Base-by-base conservation (phyloP, 2,888 invertebrate species). In the Tenthredo distinguenda region DNA sequence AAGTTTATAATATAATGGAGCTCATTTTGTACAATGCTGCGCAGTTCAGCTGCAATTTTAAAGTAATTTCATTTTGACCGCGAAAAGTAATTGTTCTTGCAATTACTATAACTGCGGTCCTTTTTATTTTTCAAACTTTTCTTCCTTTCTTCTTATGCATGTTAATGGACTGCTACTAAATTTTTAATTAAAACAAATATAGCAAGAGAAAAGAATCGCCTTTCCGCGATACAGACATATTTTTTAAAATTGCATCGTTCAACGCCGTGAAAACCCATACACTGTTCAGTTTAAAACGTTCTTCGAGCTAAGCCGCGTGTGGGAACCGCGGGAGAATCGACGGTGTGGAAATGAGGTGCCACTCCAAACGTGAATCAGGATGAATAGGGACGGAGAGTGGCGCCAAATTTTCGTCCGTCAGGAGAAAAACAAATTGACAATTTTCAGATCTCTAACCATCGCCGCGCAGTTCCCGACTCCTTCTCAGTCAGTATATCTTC, bases 351-450 rank as follows among this genome's bases (percentile, higher is more conserved):
- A 81, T 81, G 62, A 81, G 81, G 81, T 81, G 81, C 40, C 81
- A 81, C 81, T 40, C 58, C 6, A 18, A 40, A 62, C 37, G 62
- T 55, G 37, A 37, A 81, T 81, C 37, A 81, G 62, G 62, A 55
- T 31, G 31, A 62, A 81, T 26, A 26, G 55, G 6, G 18, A 31
- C 18, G 50, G 43, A 10, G 68, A 9, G 12, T 31, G 31, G 15
- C 68, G 68, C 62, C 62, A 5, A 55, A 58, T n/a, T 40, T 15
- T 31, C 43, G 83, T 83, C 83, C 26, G 47, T 83, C 47, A 40
- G 68, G 26, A 71, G 83, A 83, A 55, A 83, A 83, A 83, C 83
- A 83, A 83, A 83, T 83, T 65, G 83, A 83, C 71, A 83, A 83
- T 83, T 83, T 83, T 83, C 68, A 43, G 83, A 47, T 83, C 31